Percentiles rank a stretch among this genome's conserved stretches.
Evolutionary conservation across 1,140 invertebrate species (phyloP).

Genomic region (Saccostrea echinata): DNA sequence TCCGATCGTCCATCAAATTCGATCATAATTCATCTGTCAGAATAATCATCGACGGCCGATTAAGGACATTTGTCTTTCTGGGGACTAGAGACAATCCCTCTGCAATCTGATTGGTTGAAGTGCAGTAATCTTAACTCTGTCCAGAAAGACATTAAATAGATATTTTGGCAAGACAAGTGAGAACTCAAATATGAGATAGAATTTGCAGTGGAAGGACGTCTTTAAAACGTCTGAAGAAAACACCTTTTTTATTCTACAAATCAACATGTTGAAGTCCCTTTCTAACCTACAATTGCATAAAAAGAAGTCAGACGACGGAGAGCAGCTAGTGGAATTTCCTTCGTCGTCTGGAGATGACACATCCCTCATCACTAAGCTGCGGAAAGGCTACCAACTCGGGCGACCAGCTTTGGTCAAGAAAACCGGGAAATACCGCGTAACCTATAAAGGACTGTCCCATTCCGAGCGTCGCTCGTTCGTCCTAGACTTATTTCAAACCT

Average conservation of each 20-base stretch:
- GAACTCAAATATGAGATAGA: conserved; percentile 15
- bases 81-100: conserved; percentile 4
- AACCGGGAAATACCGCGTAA: conserved; percentile 70
- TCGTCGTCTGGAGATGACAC: conserved; percentile 19
- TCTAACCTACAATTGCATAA: conserved; percentile 2
- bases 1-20: conserved; percentile 25
- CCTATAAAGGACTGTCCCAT: conserved; percentile 65
- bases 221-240: background rate
- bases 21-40: conserved; percentile 37
- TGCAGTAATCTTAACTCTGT: background rate
- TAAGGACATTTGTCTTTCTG: conserved; percentile 27
- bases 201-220: background rate
- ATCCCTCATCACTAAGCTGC: conserved; percentile 19
- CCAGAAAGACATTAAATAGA: conserved; percentile 27
- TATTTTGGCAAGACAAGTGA: conserved; percentile 17
- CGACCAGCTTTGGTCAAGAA: conserved; percentile 68
- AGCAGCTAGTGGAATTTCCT: conserved; percentile 53
- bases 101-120: background rate
- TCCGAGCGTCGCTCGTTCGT: conserved; percentile 52
- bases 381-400: conserved; percentile 66
- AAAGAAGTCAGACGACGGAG: background rate
- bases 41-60: conserved; percentile 23
- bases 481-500: conserved; percentile 80
- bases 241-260: background rate
- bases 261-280: conserved; percentile 15